Conservation (phyloP, 2,888 invertebrate genomes). For the Polymixis lichenea region DNA sequence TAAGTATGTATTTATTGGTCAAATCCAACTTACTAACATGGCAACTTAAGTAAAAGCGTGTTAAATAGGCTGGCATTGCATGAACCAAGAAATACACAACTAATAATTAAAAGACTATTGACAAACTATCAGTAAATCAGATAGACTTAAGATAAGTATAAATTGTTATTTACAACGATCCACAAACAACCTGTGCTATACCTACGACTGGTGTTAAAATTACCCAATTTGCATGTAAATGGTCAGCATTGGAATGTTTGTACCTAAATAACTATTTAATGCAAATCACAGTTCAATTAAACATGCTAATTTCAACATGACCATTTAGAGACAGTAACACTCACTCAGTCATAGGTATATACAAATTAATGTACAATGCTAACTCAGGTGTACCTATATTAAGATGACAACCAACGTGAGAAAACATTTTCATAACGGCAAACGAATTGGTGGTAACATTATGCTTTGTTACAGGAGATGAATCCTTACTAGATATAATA, state of each 20-base stretch:
- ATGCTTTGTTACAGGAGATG: not conserved
- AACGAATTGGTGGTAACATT: not conserved
- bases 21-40: no score
- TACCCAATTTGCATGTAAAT: conserved; percentile 50
- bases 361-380: not conserved
- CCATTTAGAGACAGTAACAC: conserved; percentile 8
- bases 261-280: conserved; percentile 47
- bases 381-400: not conserved
- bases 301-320: conserved; percentile 47
- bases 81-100: not conserved
- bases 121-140: not conserved
- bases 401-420: not conserved
- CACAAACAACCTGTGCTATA: conserved; percentile 12
- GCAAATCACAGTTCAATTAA: conserved; percentile 52
- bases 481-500: no score
- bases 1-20: no score
- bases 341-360: not conserved
- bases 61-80: not conserved
- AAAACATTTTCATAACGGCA: not conserved
- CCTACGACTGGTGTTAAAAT: conserved; percentile 45
- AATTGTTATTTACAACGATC: conserved; percentile 7
- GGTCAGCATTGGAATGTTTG: conserved; percentile 39
- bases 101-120: not conserved
- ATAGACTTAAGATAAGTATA: conserved; percentile 13
- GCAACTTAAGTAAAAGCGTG: no score